Conservation (phyloP, 2,113 vertebrate species). For the Aptenodytes forsteri region DNA sequence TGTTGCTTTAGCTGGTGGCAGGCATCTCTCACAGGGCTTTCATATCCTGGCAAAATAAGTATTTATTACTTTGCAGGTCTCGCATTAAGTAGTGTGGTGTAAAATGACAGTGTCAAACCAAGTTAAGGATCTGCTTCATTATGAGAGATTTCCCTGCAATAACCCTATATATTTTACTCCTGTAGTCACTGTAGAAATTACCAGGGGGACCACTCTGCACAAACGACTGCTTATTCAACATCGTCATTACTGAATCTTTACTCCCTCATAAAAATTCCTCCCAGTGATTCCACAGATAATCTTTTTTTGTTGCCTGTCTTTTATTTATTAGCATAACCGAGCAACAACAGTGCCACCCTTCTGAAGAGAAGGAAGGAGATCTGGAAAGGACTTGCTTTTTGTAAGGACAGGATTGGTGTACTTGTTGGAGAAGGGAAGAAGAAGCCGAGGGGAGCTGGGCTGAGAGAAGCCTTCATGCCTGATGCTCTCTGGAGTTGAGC, state of each 20-base stretch:
- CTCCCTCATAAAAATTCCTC: background rate
- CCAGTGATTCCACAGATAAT: background rate
- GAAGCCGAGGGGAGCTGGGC: background rate
- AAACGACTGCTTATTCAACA: slow-evolving; percentile 12
- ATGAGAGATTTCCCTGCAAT: background rate
- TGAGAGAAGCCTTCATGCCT: fast-evolving
- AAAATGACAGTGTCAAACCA: background rate
- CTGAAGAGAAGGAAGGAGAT: background rate
- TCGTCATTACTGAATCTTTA: background rate
- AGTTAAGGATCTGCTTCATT: slow-evolving; percentile 17
- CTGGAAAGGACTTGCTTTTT: background rate
- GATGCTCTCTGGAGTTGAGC: background rate
- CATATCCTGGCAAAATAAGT: background rate
- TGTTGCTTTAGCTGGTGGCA: background rate
- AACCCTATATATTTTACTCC: background rate
- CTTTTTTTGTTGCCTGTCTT: background rate
- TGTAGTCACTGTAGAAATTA: background rate
- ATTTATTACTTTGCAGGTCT: background rate
- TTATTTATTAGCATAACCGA: background rate
- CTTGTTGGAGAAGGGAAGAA: background rate
- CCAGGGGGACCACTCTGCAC: background rate
- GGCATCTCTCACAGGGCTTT: background rate
- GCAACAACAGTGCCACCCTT: fast-evolving
- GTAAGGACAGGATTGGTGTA: background rate
- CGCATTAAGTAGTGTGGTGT: background rate